These are phyloP conservation scores for Rhynchonycteris naso DNA, from an alignment of 2,797 vertebrate genomes.

Conservation along the genomic window DNA sequence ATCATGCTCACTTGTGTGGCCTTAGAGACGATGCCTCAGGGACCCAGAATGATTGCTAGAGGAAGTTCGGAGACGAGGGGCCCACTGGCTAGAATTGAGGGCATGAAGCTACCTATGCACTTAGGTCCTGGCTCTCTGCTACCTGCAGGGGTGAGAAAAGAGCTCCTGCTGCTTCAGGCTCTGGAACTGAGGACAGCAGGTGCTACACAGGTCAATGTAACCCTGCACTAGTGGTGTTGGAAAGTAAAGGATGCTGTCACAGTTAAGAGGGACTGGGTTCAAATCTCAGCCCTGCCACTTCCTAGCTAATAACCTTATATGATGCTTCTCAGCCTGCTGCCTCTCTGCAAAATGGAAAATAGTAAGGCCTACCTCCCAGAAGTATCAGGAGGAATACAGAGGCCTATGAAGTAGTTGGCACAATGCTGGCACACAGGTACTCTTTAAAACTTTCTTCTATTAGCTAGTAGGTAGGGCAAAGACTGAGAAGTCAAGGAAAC, in stretches of 20 bases:
- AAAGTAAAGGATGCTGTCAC: background rate
- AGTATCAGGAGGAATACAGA: background rate
- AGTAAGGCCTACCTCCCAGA: fast-evolving
- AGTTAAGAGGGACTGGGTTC: background rate
- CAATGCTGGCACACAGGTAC: background rate
- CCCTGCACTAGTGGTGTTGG: background rate
- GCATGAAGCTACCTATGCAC: fast-evolving
- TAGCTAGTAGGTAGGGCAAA: too few species aligned
- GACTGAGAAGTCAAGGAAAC: background rate
- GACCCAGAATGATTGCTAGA: background rate
- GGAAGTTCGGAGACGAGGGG: background rate
- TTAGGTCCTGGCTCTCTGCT: background rate
- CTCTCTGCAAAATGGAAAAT: background rate
- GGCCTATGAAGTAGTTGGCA: too few species aligned
- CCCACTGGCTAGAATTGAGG: background rate
- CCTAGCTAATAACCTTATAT: background rate
- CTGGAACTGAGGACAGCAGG: background rate
- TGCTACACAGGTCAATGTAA: background rate
- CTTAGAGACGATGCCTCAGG: background rate
- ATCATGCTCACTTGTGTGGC: too few species aligned
- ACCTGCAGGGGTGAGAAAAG: background rate
- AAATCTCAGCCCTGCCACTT: background rate
- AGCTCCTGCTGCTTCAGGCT: background rate
- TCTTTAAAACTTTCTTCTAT: background rate
- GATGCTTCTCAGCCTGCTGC: background rate